phyloP scores from a whole-genome alignment of 2,797 vertebrate species.

The Rhabdophis nuchalis region DNA sequence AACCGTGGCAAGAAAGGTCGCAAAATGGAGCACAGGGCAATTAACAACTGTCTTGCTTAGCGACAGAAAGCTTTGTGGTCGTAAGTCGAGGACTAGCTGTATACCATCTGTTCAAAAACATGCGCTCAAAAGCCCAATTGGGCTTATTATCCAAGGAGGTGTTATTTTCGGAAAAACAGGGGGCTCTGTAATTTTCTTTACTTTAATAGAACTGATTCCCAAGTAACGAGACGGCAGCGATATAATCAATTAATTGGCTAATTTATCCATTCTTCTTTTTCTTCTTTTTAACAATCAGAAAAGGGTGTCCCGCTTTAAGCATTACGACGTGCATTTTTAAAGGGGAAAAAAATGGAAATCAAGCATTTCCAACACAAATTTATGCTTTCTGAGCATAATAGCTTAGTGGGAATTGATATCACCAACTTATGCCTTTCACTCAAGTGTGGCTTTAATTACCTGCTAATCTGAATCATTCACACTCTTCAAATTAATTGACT shows the following conservation, averaged over 20 bases:
- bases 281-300: neutral
- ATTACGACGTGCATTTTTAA: neutral
- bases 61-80: neutral
- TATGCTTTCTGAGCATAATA: neutral
- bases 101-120: neutral
- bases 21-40: too few species aligned
- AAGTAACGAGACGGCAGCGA: neutral
- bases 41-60: neutral
- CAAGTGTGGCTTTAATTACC: neutral
- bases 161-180: too few species aligned
- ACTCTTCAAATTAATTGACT: neutral
- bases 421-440: neutral
- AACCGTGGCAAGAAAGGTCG: too few species aligned
- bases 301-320: neutral
- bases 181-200: neutral
- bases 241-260: neutral
- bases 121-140: too few species aligned
- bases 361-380: neutral
- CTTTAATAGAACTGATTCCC: neutral
- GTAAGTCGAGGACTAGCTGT: too few species aligned
- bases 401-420: neutral
- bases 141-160: too few species aligned
- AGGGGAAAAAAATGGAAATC: neutral
- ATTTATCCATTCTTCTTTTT: neutral
- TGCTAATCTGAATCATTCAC: neutral